Evolutionary conservation across 1,140 invertebrate species (phyloP), one percentile per base, ranked within the genome.

Genomic region (Drosophila simulans): DNA sequence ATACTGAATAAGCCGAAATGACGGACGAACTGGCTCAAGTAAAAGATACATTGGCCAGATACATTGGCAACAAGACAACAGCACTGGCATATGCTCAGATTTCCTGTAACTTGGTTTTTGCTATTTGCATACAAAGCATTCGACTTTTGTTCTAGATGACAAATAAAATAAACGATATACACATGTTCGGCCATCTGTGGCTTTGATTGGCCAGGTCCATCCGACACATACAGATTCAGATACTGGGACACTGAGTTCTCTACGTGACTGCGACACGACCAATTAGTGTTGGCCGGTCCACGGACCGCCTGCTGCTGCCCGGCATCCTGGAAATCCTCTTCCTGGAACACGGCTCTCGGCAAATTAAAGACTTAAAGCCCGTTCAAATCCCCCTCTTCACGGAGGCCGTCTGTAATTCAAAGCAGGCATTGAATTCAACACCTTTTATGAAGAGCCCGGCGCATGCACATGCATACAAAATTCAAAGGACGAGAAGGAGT

Each of bases 201-300:
- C 39, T 59, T 77, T 68, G 73, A 77, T 76, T 76, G 72, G 34
- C 70, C 55, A 74, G 59, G 42, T 35, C 57, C 25, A 71, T 43
- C 63, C 68, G 66, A 57, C 51, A 40, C 51, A 69, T 56, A 63
- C 25, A 57, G 35, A 34, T 31, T 43, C 31, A 58, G 43, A 25
- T 42, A 52, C 56, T 35, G 31, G 0, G 10, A 12, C 5, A 71
- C 60, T 43, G 60, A 45, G 45, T 27, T 60, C 63, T 35, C 64
- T 77, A 88, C 83, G 83, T 89, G 83, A 83, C 80, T 70, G 53
- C 86, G 76, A 88, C 83, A 88, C 83, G 80, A 83, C 84, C 83
- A 88, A 88, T 88, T 88, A 88, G 84, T 88, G 84, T 88, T 58
- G 20, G 58, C 45, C 57, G 55, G 56, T 43, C 59, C 64, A 54